Conservation (phyloP, 1,140 invertebrate species). For the Acromyrmex echinatior region DNA sequence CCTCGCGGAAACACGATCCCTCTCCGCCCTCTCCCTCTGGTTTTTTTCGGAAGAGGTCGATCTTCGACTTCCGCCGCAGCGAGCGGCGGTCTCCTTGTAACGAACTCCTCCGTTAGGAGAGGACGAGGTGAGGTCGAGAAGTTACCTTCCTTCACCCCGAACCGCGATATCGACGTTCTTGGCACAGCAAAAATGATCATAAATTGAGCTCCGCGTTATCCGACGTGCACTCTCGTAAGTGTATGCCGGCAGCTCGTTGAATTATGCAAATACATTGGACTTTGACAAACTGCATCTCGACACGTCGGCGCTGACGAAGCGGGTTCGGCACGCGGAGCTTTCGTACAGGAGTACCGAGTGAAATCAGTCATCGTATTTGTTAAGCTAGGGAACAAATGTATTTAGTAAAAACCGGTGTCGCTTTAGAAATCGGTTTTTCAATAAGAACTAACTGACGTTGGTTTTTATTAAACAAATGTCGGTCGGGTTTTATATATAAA, state of each 20-base stretch:
- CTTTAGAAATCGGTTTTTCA: constrained; percentile 17
- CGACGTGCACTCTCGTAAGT: constrained; percentile 55
- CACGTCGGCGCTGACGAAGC: constrained; percentile 42
- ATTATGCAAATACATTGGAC: constrained; percentile 60
- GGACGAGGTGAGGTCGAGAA: constrained; percentile 18
- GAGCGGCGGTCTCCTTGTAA: constrained; percentile 35
- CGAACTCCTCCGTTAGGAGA: constrained; percentile 13
- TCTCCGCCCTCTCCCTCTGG: not conserved
- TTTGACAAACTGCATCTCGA: constrained; percentile 61
- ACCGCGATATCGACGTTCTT: constrained; percentile 52
- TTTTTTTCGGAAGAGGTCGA: constrained; percentile 33
- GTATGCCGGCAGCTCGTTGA: constrained; percentile 55
- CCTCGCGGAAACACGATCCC: constrained; percentile 44
- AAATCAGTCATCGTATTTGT: constrained; percentile 9
- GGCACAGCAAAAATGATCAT: constrained; percentile 55
- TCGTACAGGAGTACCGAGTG: not conserved
- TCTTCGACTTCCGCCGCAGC: constrained; percentile 39
- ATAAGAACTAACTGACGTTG: not conserved
- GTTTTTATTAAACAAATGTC: constrained; percentile 12
- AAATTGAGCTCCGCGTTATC: constrained; percentile 53
- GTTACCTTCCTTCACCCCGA: constrained; percentile 9
- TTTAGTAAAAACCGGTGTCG: constrained; percentile 5
- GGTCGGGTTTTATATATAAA: not conserved
- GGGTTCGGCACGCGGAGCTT: not conserved
- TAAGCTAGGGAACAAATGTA: constrained; percentile 9